Conservation (phyloP, 2,113 vertebrate species). For the Ailuropoda melanoleuca region DNA sequence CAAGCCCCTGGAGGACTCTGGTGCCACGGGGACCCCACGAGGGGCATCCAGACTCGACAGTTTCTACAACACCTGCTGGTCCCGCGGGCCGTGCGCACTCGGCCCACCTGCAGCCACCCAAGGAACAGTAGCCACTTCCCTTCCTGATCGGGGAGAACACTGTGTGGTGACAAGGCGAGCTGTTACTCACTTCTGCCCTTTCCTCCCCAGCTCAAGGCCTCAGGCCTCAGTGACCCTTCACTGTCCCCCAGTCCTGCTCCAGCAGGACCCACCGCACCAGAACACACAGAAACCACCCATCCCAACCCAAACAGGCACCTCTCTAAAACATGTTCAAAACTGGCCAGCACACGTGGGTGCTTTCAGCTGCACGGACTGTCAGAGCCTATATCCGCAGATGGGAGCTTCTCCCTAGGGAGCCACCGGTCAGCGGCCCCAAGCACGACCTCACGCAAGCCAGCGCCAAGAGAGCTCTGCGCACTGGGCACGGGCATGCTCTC, state of each 20-base stretch:
- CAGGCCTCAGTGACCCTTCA: neutral
- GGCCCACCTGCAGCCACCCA: too few relatives aligned
- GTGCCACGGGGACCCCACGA: rapidly evolving
- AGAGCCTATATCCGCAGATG: rapidly evolving
- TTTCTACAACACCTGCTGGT: neutral
- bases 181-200: neutral
- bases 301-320: neutral
- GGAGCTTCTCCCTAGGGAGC: neutral
- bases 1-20: neutral
- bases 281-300: neutral
- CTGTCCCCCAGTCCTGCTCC: neutral
- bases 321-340: too few relatives aligned
- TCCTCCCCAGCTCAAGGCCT: neutral
- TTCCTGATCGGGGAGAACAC: neutral
- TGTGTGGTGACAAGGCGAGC: rapidly evolving
- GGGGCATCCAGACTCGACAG: neutral
- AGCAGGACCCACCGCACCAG: too few relatives aligned
- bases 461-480: neutral
- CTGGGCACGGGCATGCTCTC: neutral
- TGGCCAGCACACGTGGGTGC: neutral
- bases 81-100: rapidly evolving
- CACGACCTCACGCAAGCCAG: neutral
- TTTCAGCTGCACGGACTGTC: neutral
- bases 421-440: rapidly evolving
- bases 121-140: rapidly evolving